Evolutionary conservation across 2,113 vertebrate genomes (phyloP), one percentile per base, ranked within the genome.

Genomic region (Xyliphius kryptos): DNA sequence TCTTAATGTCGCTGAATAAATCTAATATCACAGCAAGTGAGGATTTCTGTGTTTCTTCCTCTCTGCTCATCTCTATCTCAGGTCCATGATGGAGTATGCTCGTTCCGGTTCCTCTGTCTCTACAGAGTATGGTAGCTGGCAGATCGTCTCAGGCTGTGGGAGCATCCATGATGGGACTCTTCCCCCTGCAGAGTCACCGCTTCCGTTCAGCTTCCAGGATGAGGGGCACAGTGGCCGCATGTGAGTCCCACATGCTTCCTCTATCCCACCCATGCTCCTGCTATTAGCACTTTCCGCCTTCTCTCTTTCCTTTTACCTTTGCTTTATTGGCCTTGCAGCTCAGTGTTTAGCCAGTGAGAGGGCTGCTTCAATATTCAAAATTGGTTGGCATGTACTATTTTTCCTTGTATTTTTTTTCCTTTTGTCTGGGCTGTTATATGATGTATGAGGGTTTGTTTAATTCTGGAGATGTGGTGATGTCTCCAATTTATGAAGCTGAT

Each of bases 101-200:
- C 87, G 93, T 73, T 95, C 93, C 13, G 90, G 92, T 82, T 97
- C 95, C 79, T 97, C 95, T 73, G 81, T 95, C 77, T 98, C 95
- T 70, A 97, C 94, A 80, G 94, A 98, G 79, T 98, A 92, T 81
- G 95, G 95, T 79, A 98, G 95, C 83, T 99, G 95, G 96, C 96
- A 99, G 89, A 88, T 99, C 80, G 96, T 99, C 71, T 94, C 95
- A 21, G 95, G 94, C 79, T 96, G 92, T 81, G 96, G 94, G 81
- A 98, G 95, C 80, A 91, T 99, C 87, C 92, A 93, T 67, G 95
- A 97, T 82, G 90, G 89, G 75, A 78, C 86, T 77, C 84, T 84
- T 80, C 90, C 91, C 82, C 88, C 83, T 68, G 69, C 87, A 52
- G 91, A 94, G 80, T 85, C 89, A 72, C 91, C 90, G 60, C 86